These are phyloP conservation scores for Platysteira castanea DNA, from an alignment of 2,113 vertebrate species.

Conservation along the genomic window DNA sequence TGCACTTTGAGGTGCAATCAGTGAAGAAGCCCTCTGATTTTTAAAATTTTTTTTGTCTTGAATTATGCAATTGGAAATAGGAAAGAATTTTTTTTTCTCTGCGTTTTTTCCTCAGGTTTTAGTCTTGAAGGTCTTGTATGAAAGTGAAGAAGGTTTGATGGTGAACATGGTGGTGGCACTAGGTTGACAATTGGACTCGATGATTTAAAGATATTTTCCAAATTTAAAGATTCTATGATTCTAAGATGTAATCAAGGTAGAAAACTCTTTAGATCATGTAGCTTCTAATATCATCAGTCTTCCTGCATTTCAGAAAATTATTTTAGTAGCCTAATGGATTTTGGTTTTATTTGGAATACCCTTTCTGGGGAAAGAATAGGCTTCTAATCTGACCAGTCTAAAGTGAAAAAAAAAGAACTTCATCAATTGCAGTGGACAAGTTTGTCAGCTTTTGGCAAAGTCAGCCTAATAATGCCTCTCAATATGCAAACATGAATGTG, in stretches of 20 bases:
- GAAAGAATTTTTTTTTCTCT: neutral
- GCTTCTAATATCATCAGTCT: neutral
- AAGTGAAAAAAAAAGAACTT: neutral
- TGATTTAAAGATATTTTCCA: neutral
- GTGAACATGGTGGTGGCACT: neutral
- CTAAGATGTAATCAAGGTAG: neutral
- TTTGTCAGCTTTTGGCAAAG: neutral
- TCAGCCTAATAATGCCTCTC: neutral
- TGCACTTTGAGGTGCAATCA: neutral
- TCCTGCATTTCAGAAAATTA: neutral
- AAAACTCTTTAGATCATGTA: neutral
- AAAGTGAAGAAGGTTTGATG: neutral
- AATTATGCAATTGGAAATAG: neutral
- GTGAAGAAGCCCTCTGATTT: neutral
- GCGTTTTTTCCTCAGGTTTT: neutral
- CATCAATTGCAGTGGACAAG: neutral
- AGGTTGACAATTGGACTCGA: neutral
- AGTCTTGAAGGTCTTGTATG: neutral
- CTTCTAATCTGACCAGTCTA: neutral
- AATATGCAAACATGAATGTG: rapidly evolving
- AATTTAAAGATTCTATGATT: neutral
- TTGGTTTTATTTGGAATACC: neutral
- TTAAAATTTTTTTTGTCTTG: neutral
- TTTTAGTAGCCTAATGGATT: neutral
- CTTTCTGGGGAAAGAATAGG: neutral